Base-by-base conservation (phyloP, 92 coral and sea anemone genomes). In the Galaxea fascicularis region DNA sequence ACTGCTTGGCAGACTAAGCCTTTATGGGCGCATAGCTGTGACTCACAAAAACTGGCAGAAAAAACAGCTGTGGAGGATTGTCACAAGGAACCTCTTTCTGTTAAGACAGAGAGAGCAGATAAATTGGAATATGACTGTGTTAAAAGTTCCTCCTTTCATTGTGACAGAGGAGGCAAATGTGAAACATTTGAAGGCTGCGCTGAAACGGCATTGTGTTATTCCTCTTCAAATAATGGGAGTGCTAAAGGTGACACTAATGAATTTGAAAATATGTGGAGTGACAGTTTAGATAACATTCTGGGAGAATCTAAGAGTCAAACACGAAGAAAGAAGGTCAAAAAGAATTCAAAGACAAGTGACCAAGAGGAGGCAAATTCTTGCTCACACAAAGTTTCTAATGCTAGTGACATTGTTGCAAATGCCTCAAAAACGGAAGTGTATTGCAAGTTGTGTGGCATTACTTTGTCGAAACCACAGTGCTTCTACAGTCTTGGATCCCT, bases 401-500 rank as follows among this genome's bases (percentile, higher is more conserved):
- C 59, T n/a, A 79, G n/a, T 52, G 76, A 79, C 20, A 31, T 82
- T 25, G 86, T 82, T 44, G 54, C 68, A 3, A 71, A 71, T 57
- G 86, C 86, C 18, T 82, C 86, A 41, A 82, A 82, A 69, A 54
- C 86, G 22, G 78, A 82, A 57, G 86, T 82, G 11, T 4, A 13
- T 44, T 82, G 86, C 56, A 57, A 4, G 41, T 5, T 16, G 20
- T 82, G 86, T 29, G 86, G 86, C 25, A 82, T 82, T 15, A 82
- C 53, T 4, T 57, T 82, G 78, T 26, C 86, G 4, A 82, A 82
- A 58, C 86, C 94, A 0, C 89, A 91, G 44, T 77, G 87, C 65
- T 91, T 87, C 83, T 91, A 91, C 41, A 91, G 94, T 39, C 79
- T 91, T 24, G 94, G 94, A 0, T 91, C 94, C 17, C 83, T 91